Percentiles rank a stretch among this genome's conserved stretches.
These are phyloP conservation scores for Myanophis thanlyinensis DNA, from an alignment of 2,113 vertebrate species.

Conservation along the genomic window DNA sequence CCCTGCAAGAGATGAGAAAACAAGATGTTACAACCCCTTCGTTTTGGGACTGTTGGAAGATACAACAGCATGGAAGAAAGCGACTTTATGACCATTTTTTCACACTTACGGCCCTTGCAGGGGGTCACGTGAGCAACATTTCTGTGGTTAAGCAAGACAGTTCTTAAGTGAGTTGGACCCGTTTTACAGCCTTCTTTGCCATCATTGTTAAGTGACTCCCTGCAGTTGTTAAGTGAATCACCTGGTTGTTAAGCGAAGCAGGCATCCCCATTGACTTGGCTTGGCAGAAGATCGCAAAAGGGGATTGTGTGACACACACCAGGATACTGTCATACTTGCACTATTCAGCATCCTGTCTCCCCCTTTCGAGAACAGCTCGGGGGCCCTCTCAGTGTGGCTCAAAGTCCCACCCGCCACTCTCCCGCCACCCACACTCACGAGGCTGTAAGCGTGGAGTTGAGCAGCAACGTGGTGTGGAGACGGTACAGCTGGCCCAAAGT, in stretches of 20 bases:
- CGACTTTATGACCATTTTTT: too few species aligned
- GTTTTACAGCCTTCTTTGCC: background rate
- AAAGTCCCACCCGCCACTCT: background rate
- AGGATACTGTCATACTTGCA: too few species aligned
- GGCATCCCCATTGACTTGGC: background rate
- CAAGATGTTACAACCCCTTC: background rate
- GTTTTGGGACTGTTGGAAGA: too few species aligned
- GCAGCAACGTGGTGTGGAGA: constrained; percentile 90
- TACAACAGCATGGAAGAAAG: too few species aligned
- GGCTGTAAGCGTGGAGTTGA: constrained; percentile 94
- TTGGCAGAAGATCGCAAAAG: too few species aligned
- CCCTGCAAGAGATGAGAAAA: constrained; percentile 42
- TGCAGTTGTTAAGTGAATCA: background rate
- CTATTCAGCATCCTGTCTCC: background rate
- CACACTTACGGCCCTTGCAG: too few species aligned
- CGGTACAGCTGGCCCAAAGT: constrained; percentile 88
- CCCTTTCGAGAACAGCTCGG: background rate
- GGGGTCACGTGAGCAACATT: background rate
- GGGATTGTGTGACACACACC: too few species aligned
- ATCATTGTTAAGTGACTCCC: too few species aligned
- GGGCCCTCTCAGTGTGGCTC: background rate
- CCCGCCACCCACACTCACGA: constrained; percentile 79
- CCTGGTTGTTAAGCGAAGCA: background rate
- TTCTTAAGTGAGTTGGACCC: background rate
- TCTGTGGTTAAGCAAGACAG: background rate